Conservation (phyloP, 2,113 vertebrate genomes). For the Ovibos moschatus region DNA sequence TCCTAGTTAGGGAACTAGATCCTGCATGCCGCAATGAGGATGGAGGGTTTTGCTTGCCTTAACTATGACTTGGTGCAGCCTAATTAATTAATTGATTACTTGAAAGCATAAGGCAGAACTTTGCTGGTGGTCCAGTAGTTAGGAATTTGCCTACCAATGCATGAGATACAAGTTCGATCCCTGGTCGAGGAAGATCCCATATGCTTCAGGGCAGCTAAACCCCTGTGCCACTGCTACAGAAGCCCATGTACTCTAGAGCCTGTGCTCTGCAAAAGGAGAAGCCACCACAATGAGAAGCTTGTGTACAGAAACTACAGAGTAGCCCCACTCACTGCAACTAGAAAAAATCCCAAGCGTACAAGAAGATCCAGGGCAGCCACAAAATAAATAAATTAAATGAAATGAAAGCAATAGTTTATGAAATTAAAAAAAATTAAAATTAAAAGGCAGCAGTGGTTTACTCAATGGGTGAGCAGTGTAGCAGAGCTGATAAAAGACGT, state of each 20-base stretch:
- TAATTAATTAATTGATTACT: not conserved
- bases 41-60: not conserved
- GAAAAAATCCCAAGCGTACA: not conserved
- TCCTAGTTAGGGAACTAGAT: not conserved
- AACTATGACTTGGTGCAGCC: not conserved
- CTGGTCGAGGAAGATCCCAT: not conserved
- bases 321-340: not conserved
- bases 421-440: not conserved
- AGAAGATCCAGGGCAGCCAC: not conserved
- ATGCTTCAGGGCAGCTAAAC: not conserved
- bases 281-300: not conserved
- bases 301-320: not conserved
- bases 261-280: not conserved
- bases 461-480: not conserved
- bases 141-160: not conserved
- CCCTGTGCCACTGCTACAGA: fast-evolving
- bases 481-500: not conserved
- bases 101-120: not conserved
- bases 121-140: not conserved
- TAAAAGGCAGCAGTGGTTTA: not conserved
- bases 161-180: not conserved
- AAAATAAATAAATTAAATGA: not conserved
- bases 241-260: not conserved
- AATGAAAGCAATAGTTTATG: not conserved
- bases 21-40: not conserved